Base-by-base conservation (phyloP, 1,140 invertebrate species). In the Drosophila repletoides region DNA sequence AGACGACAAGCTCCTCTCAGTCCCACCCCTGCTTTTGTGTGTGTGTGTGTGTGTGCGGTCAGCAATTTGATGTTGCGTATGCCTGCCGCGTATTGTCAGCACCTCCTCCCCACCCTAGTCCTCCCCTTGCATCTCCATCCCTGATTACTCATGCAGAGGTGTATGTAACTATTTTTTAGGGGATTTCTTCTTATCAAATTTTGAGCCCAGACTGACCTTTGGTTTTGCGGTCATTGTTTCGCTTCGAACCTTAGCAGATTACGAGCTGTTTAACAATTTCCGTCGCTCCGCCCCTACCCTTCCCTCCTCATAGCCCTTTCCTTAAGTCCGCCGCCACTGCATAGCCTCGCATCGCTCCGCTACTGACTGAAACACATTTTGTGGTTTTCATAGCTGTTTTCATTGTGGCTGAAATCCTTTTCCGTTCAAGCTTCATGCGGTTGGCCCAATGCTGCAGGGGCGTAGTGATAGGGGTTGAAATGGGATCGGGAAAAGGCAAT, bases 361-460 rank as follows among this genome's bases (percentile, higher is more conserved):
- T 31, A 15, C 1, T 26, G 26, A 28, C 28, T 48, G 59, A 69
- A 66, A 56, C 45, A 56, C 79, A 83, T 79, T 84, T 83, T 83
- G 79, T 68, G 79, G 79, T 75, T 86, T 75, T 74, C 75, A 80
- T 86, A 80, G 79, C 79, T 86, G 79, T 86, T 84, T 86, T 83
- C 77, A 68, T 84, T 83, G 79, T 58, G 77, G 79, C 74, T 65
- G 75, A 79, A 79, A 84, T 84, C 80, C 79, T 84, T 84, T 84
- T 86, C 60, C 79, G 74, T 56, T 66, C 26, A 28, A 19, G 43
- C 61, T 17, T 56, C 40, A 26, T 40, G 52, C 41, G 46, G 19
- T 24, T 28, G 12, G 7, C 15, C 43, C 10, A n/a, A 40, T 5
- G 33, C 14, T 19, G 15, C 12, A 28, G 22, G 14, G 48, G 22